Evolutionary conservation across 53 echinoderm and acorn worm species (phyloP), one percentile per base, ranked within the genome.

Genomic region (Mesocentrotus franciscanus): DNA sequence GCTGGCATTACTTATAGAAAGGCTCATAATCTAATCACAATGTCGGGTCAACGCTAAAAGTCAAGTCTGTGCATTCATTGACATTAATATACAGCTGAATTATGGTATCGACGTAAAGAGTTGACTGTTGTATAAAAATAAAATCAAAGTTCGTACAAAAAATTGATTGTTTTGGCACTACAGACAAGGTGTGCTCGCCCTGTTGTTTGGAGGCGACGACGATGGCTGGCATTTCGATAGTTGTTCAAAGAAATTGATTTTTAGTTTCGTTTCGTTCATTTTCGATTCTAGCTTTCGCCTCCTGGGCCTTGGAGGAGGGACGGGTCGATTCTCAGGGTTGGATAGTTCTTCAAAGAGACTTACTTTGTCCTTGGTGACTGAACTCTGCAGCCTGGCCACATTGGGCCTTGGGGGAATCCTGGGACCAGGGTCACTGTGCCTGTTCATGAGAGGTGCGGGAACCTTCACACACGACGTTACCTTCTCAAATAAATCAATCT

Each of bases 221-320:
- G 66, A 18, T 39, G 85, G 55, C 0, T 1, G 20, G 27, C 87
- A 26, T 49, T 68, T 94, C 26, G 95, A 94, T 9, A 94, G 70
- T n/a, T 94, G 85, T 64, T 94, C 95, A 85, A 94, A 94, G 87
- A 94, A 94, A 85, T 85, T 61, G 18, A 94, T 94, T 85, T 94
- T 94, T 55, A 85, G 85, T 70, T 94, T 94, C 55, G 95, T 94
- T 68, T 94, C 95, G 87, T 94, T 94, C 87, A 85, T 85, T 62
- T 94, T 94, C n/a, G 85, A 49, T 49, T 94, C 95, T 10, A 94
- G 87, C 56, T 94, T 94, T 85, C 95, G 85, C 87, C 95, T 94
- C 95, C 95, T 85, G 27, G 95, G 95, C 24, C 95, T 85, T 9
- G 95, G 95, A 29, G 95, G 95, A 24, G 95, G 95, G 26, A 94